A percentile compares a stretch with the other conserved stretches of the same genome.
phyloP scores from a whole-genome alignment of 1,140 invertebrate species.

The Drosophila carrolli region DNA sequence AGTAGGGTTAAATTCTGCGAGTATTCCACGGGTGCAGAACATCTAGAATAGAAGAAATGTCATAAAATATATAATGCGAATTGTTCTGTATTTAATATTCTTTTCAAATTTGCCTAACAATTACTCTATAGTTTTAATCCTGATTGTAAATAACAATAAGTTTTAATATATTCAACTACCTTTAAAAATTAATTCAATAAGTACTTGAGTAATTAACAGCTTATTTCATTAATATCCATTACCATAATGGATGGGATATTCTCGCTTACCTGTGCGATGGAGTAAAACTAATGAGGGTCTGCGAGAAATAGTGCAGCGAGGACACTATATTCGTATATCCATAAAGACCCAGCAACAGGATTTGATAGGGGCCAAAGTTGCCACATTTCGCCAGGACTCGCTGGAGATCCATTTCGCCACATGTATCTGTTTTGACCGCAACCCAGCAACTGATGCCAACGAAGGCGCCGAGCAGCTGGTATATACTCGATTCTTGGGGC shows the following conservation, averaged over 20 bases:
- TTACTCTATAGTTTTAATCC: too few relatives aligned
- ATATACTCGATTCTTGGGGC: conserved; percentile 22
- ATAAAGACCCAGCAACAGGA: conserved; percentile 86
- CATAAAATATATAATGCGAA: too few relatives aligned
- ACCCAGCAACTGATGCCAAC: conserved; percentile 26
- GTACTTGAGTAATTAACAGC: too few relatives aligned
- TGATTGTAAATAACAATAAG: too few relatives aligned
- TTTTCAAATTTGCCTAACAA: too few relatives aligned
- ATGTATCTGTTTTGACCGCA: conserved; percentile 32
- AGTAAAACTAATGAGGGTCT: conserved; percentile 86
- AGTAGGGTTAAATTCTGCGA: neutral
- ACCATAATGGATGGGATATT: neutral
- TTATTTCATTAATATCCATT: too few relatives aligned
- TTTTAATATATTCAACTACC: too few relatives aligned
- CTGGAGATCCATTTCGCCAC: conserved; percentile 85
- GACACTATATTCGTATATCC: conserved; percentile 86
- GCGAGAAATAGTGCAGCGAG: conserved; percentile 86
- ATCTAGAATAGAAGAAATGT: conserved; percentile 12
- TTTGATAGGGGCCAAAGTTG: conserved; percentile 87
- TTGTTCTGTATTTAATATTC: too few relatives aligned
- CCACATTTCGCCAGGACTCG: conserved; percentile 86
- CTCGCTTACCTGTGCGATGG: conserved; percentile 84
- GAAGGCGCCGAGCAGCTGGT: conserved; percentile 12
- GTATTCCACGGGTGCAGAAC: neutral
- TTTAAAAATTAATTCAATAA: too few relatives aligned